Conservation (phyloP, 2,888 invertebrate genomes). For the Trilocha varians region DNA sequence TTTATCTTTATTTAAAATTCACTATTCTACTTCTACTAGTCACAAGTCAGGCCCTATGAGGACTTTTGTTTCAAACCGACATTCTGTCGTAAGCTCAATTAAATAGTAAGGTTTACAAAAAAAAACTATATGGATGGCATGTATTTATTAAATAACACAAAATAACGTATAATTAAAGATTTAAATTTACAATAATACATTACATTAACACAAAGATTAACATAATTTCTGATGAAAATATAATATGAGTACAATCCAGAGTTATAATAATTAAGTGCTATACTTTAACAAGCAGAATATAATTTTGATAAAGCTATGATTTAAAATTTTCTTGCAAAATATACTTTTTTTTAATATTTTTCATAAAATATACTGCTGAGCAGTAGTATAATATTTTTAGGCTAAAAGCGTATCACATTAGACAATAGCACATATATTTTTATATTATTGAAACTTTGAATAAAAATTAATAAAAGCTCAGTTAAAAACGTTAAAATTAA, state of each 20-base stretch:
- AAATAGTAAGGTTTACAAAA: neutral
- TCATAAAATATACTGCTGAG: slow-evolving; percentile 34
- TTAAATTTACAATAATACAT: slow-evolving; percentile 13
- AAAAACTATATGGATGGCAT: slow-evolving; percentile 19
- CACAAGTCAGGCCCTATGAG: too few species aligned
- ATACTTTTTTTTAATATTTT: slow-evolving; percentile 16
- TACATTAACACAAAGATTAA: too few species aligned
- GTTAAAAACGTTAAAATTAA: too few species aligned
- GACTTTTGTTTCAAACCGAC: too few species aligned
- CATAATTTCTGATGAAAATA: too few species aligned
- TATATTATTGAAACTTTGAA: too few species aligned
- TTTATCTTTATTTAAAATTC: too few species aligned
- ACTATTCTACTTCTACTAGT: too few species aligned
- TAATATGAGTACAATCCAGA: too few species aligned
- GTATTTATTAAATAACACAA: slow-evolving; percentile 33
- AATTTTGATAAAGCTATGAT: neutral
- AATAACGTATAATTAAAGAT: slow-evolving; percentile 6
- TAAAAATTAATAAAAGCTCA: too few species aligned
- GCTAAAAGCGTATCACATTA: slow-evolving; percentile 11
- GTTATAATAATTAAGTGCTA: too few species aligned
- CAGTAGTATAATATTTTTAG: slow-evolving; percentile 22
- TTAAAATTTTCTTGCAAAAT: neutral
- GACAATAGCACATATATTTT: slow-evolving; percentile 7
- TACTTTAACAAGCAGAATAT: neutral
- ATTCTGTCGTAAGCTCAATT: too few species aligned